phyloP scores from a whole-genome alignment of 2,888 invertebrate genomes.

The Ellobium chinense region DNA sequence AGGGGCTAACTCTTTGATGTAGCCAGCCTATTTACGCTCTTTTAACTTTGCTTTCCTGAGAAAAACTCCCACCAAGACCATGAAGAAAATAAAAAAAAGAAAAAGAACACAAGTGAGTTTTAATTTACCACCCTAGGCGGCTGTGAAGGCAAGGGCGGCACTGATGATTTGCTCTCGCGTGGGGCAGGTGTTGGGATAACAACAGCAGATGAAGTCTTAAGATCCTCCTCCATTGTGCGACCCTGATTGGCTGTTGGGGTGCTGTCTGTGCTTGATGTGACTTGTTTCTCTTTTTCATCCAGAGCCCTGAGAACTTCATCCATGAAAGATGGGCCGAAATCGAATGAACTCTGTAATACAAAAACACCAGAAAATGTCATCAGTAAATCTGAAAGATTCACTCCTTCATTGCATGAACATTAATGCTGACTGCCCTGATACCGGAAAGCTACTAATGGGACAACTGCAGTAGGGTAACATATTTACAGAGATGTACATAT shows the following conservation, averaged over 20 bases:
- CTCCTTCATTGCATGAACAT: neutral
- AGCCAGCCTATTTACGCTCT: no score
- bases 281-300: slow-evolving; percentile 67
- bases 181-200: slow-evolving; percentile 23
- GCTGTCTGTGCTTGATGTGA: slow-evolving; percentile 47
- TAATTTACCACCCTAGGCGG: slow-evolving; percentile 51
- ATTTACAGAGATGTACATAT: no score
- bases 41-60: no score
- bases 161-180: slow-evolving; percentile 8
- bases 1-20: no score
- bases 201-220: neutral
- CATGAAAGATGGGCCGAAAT: slow-evolving; percentile 89
- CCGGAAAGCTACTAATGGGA: no score
- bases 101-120: neutral
- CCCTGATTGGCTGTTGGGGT: slow-evolving; percentile 12
- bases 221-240: slow-evolving; percentile 23
- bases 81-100: neutral
- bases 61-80: no score
- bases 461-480: no score
- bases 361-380: no score
- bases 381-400: no score
- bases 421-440: neutral
- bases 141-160: slow-evolving; percentile 52
- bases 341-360: slow-evolving; percentile 71
- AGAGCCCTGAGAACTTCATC: slow-evolving; percentile 91